phyloP scores from a whole-genome alignment of 1,140 invertebrate species.

The Venturia canescens region DNA sequence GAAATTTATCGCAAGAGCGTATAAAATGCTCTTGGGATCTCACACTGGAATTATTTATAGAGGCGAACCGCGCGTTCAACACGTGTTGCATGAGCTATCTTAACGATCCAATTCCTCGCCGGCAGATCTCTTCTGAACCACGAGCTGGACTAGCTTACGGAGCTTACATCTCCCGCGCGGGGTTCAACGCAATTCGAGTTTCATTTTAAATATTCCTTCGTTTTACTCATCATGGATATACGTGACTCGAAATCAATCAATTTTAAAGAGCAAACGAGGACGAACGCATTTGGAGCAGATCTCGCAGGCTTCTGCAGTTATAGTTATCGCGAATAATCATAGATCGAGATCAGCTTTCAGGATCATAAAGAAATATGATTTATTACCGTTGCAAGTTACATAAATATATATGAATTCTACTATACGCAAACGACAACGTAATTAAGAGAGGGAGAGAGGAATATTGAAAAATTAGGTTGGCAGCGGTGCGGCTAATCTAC shows the following conservation, averaged over 20 bases:
- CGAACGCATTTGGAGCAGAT: too few species aligned
- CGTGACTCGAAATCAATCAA: not conserved
- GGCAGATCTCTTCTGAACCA: not conserved
- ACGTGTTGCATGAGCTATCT: not conserved
- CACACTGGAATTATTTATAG: conserved; percentile 14
- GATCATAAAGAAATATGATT: too few species aligned
- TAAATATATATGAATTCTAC: too few species aligned
- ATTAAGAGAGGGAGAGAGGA: too few species aligned
- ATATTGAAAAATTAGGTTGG: too few species aligned
- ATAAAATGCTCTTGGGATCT: conserved; percentile 4
- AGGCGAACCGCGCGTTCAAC: not conserved
- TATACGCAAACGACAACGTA: too few species aligned
- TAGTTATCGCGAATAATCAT: too few species aligned
- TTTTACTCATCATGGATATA: not conserved
- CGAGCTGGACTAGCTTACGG: not conserved
- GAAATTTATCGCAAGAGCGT: not conserved
- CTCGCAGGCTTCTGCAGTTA: too few species aligned
- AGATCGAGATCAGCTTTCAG: too few species aligned
- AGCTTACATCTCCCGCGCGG: not conserved
- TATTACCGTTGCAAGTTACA: too few species aligned
- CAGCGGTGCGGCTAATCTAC: too few species aligned
- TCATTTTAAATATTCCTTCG: not conserved
- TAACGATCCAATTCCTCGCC: not conserved
- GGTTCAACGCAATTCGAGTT: not conserved
- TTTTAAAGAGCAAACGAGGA: not conserved